Evolutionary conservation across 1,140 invertebrate genomes (phyloP).

Genomic region (Belonocnema kinseyi): DNA sequence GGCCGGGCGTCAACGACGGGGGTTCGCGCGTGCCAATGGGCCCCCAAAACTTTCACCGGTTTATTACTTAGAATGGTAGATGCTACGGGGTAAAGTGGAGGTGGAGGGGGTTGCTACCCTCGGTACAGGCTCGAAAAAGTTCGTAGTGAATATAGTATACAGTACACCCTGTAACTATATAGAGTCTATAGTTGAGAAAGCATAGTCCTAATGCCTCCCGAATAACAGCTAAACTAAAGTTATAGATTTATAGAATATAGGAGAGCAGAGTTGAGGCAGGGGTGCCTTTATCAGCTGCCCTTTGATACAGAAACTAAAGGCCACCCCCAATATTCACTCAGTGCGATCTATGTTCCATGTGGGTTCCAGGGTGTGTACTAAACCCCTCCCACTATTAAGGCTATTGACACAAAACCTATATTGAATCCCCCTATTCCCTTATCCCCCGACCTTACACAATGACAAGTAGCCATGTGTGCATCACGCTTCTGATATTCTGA

Average conservation of each 20-base stretch:
- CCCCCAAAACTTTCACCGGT: constrained; percentile 66
- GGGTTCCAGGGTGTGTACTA: constrained; percentile 35
- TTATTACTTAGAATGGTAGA: constrained; percentile 53
- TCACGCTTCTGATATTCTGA: constrained; percentile 24
- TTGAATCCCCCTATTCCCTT: constrained; percentile 42
- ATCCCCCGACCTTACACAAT: constrained; percentile 52
- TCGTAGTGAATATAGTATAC: neutral
- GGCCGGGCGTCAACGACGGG: constrained; percentile 44
- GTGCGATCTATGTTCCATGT: constrained; percentile 26
- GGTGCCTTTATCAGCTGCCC: constrained; percentile 64
- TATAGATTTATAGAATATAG: neutral
- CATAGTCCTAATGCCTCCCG: too few species aligned
- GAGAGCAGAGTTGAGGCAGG: constrained; percentile 29
- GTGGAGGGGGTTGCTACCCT: constrained; percentile 30
- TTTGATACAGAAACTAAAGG: constrained; percentile 49
- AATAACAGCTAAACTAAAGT: too few species aligned
- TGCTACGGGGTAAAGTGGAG: constrained; percentile 37
- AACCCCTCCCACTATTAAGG: constrained; percentile 70
- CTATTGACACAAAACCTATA: constrained; percentile 66
- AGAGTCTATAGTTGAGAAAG: too few species aligned
- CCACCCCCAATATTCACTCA: constrained; percentile 62
- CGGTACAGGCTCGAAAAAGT: neutral
- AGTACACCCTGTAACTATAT: too few species aligned
- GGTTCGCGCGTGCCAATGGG: constrained; percentile 68
- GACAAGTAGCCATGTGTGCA: constrained; percentile 53